These are phyloP conservation scores for Microplitis deprimator DNA, from an alignment of 2,888 invertebrate species.

Conservation along the genomic window DNA sequence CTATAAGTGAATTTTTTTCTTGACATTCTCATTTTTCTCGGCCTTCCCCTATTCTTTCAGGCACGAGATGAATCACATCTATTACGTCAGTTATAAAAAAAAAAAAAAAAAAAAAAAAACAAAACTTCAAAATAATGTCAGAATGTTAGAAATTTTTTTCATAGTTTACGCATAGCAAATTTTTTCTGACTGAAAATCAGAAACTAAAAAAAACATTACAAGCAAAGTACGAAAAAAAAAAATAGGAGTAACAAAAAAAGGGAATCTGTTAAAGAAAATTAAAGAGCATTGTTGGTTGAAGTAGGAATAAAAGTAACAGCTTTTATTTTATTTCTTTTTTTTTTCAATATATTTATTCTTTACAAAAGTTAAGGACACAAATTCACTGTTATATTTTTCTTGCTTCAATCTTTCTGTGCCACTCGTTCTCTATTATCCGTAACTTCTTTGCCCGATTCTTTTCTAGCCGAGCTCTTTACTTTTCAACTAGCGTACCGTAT, in stretches of 20 bases:
- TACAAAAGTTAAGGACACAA: conserved; percentile 11
- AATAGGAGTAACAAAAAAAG: not conserved
- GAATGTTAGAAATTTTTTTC: too few relatives aligned
- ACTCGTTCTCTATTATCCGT: not conserved
- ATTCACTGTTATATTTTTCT: conserved; percentile 13
- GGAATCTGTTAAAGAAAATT: not conserved
- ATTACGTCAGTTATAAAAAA: too few relatives aligned
- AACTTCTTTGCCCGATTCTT: conserved; percentile 3
- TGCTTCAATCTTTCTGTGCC: not conserved
- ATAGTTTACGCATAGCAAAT: too few relatives aligned
- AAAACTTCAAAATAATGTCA: too few relatives aligned
- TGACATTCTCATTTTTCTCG: too few relatives aligned
- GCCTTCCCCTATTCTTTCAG: too few relatives aligned
- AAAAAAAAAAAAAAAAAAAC: too few relatives aligned
- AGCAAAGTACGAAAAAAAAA: not conserved
- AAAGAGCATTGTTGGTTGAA: not conserved
- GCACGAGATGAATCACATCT: too few relatives aligned
- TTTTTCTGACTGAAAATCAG: not conserved
- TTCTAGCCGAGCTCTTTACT: not conserved
- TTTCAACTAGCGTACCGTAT: not conserved
- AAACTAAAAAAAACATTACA: not conserved
- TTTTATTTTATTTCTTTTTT: not conserved
- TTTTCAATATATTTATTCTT: not conserved
- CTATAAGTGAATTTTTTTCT: too few relatives aligned
- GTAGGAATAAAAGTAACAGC: not conserved